phyloP scores from a whole-genome alignment of 2,113 vertebrate genomes.

The Dunckerocampus dactyliophorus region DNA sequence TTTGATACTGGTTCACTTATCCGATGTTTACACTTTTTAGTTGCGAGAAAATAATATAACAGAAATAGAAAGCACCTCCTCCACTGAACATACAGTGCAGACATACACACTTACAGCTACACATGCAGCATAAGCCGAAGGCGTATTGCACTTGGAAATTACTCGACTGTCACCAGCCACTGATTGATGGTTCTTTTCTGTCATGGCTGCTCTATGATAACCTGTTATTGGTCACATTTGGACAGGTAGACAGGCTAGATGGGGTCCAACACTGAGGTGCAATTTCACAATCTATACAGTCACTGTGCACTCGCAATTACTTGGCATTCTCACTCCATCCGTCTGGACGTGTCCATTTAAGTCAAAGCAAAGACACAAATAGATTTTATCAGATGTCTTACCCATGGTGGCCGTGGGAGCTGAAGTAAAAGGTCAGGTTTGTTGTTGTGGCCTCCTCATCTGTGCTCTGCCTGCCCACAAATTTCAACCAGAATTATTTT shows the following conservation, averaged over 20 bases:
- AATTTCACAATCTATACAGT: conserved; percentile 20
- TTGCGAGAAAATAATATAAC: too few relatives aligned
- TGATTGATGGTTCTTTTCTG: conserved; percentile 54
- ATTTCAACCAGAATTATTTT: background rate
- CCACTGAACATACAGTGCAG: too few relatives aligned
- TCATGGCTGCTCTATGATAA: conserved; percentile 48
- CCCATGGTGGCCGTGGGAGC: background rate
- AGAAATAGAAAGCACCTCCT: background rate
- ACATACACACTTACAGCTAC: background rate
- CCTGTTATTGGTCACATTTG: conserved; percentile 47
- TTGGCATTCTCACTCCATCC: conserved; percentile 19
- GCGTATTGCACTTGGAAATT: conserved; percentile 48
- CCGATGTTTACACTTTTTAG: too few relatives aligned
- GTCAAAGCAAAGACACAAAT: background rate
- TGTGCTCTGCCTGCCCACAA: background rate
- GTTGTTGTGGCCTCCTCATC: background rate
- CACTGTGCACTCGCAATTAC: conserved; percentile 17
- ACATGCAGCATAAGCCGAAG: conserved; percentile 19
- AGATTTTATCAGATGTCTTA: background rate
- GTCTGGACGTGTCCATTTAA: background rate
- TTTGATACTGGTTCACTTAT: too few relatives aligned
- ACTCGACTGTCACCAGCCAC: conserved; percentile 46
- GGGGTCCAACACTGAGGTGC: conserved; percentile 17
- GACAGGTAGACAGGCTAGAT: conserved; percentile 40
- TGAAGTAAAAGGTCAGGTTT: background rate